Conservation (phyloP, 1,140 invertebrate genomes). For the Plectus sambesii region DNA sequence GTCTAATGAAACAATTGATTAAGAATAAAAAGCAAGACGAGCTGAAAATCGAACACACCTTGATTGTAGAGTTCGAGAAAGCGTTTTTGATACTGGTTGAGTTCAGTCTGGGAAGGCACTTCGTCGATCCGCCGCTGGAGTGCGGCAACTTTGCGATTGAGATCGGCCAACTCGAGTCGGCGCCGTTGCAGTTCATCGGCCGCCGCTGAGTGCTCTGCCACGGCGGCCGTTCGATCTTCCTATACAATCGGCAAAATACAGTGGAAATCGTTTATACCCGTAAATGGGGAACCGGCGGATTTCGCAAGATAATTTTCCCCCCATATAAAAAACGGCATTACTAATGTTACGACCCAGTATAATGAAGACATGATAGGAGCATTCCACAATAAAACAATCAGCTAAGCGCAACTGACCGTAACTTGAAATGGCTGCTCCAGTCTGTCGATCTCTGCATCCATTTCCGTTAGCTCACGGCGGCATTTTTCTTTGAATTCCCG, state of each 20-base stretch:
- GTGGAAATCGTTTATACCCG: too few species aligned
- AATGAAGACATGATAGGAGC: too few species aligned
- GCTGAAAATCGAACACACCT: constrained; percentile 55
- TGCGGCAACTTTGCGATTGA: constrained; percentile 66
- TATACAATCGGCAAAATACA: too few species aligned
- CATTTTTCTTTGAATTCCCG: constrained; percentile 64
- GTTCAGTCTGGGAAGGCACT: constrained; percentile 75
- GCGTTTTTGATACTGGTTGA: constrained; percentile 82
- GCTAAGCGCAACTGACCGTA: too few species aligned
- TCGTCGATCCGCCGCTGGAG: constrained; percentile 71
- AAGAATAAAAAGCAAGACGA: too few species aligned
- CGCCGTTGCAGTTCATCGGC: constrained; percentile 51
- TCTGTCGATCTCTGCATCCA: constrained; percentile 48
- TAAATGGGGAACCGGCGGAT: too few species aligned
- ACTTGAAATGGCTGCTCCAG: too few species aligned
- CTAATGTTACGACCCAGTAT: too few species aligned
- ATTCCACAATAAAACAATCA: too few species aligned
- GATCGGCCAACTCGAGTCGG: constrained; percentile 55
- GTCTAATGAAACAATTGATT: too few species aligned
- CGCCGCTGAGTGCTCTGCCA: constrained; percentile 47
- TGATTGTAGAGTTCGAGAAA: constrained; percentile 93
- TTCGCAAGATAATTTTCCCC: too few species aligned
- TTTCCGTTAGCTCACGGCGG: constrained; percentile 50
- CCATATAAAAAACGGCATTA: too few species aligned
- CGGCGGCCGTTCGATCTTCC: constrained; percentile 7